phyloP scores from a whole-genome alignment of 2,888 invertebrate species.

The Chesias legatella region DNA sequence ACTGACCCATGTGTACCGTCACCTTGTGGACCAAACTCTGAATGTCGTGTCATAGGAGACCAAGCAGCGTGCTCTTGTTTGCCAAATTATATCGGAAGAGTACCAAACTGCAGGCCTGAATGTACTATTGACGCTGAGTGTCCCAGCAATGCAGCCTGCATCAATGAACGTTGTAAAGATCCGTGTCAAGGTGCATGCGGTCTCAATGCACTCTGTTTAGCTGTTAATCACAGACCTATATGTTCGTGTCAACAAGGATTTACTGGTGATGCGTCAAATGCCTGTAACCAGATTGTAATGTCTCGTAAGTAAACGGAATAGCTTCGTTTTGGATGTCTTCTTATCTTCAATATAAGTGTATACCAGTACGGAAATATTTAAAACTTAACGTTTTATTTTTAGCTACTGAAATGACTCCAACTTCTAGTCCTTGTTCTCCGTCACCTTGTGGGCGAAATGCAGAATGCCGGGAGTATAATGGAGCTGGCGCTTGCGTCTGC shows the following conservation, averaged over 20 bases:
- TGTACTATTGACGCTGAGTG: conserved; percentile 91
- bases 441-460: conserved; percentile 93
- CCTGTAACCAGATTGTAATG: conserved; percentile 81
- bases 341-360: too few species aligned
- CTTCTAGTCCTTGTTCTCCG: conserved; percentile 88
- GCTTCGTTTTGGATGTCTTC: too few species aligned
- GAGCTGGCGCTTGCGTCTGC: conserved; percentile 92
- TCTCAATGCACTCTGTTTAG: conserved; percentile 88
- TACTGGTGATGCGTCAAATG: conserved; percentile 87
- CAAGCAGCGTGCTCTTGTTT: conserved; percentile 93
- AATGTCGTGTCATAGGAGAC: conserved; percentile 88
- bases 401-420: conserved; percentile 83
- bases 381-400: conserved; percentile 10
- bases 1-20: conserved; percentile 88
- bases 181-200: conserved; percentile 91
- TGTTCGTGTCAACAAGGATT: conserved; percentile 92
- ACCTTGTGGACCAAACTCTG: conserved; percentile 91
- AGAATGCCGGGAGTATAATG: conserved; percentile 89
- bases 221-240: conserved; percentile 90
- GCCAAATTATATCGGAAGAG: conserved; percentile 89
- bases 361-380: too few species aligned
- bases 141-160: conserved; percentile 89
- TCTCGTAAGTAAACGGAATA: conserved; percentile 48
- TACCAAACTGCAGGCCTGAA: conserved; percentile 92
- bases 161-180: conserved; percentile 89